These are phyloP conservation scores for Rhimphoctona megacephalus DNA, from an alignment of 2,888 invertebrate genomes.

Conservation along the genomic window DNA sequence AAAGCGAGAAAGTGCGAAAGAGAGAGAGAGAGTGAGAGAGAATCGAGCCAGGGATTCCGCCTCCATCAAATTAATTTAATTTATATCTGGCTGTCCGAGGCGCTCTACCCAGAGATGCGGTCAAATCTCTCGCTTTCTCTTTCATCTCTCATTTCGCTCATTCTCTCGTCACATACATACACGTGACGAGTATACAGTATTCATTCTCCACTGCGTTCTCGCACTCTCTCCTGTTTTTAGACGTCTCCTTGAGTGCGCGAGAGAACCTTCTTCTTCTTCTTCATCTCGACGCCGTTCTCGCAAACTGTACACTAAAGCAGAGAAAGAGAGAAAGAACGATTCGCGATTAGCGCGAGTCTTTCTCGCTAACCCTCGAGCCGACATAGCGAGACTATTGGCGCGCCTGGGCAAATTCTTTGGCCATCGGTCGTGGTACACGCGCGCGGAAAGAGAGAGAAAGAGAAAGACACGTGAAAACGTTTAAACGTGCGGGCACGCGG, in stretches of 20 bases:
- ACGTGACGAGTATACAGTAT: conserved; percentile 47
- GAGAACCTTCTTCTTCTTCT: conserved; percentile 36
- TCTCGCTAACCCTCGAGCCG: conserved; percentile 64
- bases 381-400: conserved; percentile 75
- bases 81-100: conserved; percentile 80
- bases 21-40: conserved; percentile 50
- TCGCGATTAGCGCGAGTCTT: conserved; percentile 62
- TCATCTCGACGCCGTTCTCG: conserved; percentile 30
- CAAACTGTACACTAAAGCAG: neutral
- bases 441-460: conserved; percentile 12
- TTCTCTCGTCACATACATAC: conserved; percentile 45
- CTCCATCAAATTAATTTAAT: conserved; percentile 83
- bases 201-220: conserved; percentile 62
- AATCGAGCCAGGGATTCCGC: conserved; percentile 73
- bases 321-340: conserved; percentile 12
- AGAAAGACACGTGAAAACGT: conserved; percentile 59
- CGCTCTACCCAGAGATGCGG: conserved; percentile 74
- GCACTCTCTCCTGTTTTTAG: conserved; percentile 58
- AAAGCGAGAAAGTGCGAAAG: conserved; percentile 56
- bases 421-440: conserved; percentile 53
- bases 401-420: conserved; percentile 76
- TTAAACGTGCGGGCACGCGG: conserved; percentile 63
- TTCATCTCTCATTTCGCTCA: conserved; percentile 45
- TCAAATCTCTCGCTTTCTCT: conserved; percentile 61
- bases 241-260: conserved; percentile 37